Evolutionary conservation across 2,113 vertebrate species (phyloP), one percentile per base, ranked within the genome.

Genomic region (Sula dactylatra): DNA sequence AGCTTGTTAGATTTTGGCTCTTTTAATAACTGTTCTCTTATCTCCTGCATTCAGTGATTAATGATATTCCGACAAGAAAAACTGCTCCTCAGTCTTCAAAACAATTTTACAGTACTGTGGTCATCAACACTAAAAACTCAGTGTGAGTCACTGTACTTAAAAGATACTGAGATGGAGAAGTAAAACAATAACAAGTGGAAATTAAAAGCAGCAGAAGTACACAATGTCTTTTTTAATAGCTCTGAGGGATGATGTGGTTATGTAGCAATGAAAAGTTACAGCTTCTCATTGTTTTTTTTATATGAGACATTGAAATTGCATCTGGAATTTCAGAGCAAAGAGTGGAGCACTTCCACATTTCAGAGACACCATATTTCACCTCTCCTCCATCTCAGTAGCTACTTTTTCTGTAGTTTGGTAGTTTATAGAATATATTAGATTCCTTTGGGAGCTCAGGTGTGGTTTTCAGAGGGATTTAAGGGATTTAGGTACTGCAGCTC

Each of bases 241-340:
- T 94, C 81, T 61, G 65, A 73, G 61, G 42, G 65, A 82, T 84
- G 47, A 59, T 91, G 44, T 94, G 61, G 65, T 93, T 93, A 94
- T 61, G 29, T 64, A 83, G 80, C 72, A 93, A 92, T 84, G 82
- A 96, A 93, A 94, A 93, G 52, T 92, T 93, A 93, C 34, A 90
- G 55, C 52, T 95, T 92, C 72, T 86, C 38, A 32, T 96, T 92
- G 29, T 96, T 92, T 11, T 66, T 83, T 91, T 94, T 54, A 92
- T 85, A 29, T 21, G 52, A 95, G 52, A 62, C 31, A 65, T 61
- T 93, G 64, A 95, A 96, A 90, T 80, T 70, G 13, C 90, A 77
- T 88, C 73, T 96, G 90, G 81, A 95, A 90, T 85, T 85, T 94
- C 11, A 2, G 40, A 72, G 67, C 36, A 34, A 86, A 77, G 70